A percentile compares a stretch with the other conserved stretches of the same genome.
Evolutionary conservation across 2,797 vertebrate genomes (phyloP).

Genomic region (Chaetodon trifasciatus): DNA sequence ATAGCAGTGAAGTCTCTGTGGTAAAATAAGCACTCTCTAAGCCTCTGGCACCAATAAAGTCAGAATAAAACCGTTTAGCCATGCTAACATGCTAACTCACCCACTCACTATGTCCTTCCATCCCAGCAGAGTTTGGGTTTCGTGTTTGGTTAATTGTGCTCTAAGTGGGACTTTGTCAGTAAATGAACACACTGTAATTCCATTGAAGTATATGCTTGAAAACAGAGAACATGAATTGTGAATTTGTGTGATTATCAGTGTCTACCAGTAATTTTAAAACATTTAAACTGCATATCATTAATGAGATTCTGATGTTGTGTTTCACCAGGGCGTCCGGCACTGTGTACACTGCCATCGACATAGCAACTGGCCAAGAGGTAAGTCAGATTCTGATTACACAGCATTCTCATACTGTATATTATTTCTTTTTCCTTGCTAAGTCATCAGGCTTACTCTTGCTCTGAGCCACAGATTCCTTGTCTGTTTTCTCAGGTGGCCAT

Average conservation of each 20-base stretch:
- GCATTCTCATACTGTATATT: background rate
- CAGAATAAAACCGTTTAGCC: background rate
- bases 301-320: constrained; percentile 47
- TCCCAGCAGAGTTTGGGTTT: background rate
- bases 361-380: constrained; percentile 97
- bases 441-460: background rate
- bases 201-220: background rate
- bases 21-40: background rate
- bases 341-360: constrained; percentile 98
- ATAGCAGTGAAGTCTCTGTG: constrained; percentile 2
- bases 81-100: background rate
- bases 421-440: background rate
- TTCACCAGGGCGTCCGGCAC: constrained; percentile 94
- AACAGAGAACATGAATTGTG: background rate
- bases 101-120: background rate
- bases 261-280: background rate
- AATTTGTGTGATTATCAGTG: background rate
- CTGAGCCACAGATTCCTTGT: constrained; percentile 23
- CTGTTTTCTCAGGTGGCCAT: constrained; percentile 92
- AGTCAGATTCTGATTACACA: constrained; percentile 31
- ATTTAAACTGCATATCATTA: background rate
- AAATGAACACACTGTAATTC: background rate
- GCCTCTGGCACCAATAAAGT: background rate
- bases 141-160: background rate
- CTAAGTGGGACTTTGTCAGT: background rate